These are phyloP conservation scores for Philopedon plagiatum DNA, from an alignment of 2,888 invertebrate genomes.

Conservation along the genomic window DNA sequence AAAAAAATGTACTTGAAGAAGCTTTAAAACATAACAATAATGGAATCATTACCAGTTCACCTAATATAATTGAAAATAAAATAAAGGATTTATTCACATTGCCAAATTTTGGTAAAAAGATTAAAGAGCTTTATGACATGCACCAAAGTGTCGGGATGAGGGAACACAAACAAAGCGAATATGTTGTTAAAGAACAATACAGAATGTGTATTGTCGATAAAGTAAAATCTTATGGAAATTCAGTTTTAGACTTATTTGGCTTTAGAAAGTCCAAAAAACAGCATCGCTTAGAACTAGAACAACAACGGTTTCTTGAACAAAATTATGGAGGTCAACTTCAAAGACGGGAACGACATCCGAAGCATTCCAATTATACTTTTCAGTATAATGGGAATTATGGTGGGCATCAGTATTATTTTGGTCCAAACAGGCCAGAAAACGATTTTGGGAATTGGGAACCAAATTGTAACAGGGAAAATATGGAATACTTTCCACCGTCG, in stretches of 20 bases:
- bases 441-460: too few species aligned
- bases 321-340: neutral
- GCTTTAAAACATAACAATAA: slow-evolving; percentile 43
- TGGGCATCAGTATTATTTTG: too few species aligned
- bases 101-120: slow-evolving; percentile 59
- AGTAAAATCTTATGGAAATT: neutral
- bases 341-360: too few species aligned
- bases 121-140: slow-evolving; percentile 58
- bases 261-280: neutral
- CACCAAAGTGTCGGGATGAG: slow-evolving; percentile 57
- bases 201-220: neutral
- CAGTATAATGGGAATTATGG: too few species aligned
- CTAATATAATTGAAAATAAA: slow-evolving; percentile 54
- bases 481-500: too few species aligned
- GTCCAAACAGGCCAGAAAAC: too few species aligned
- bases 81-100: slow-evolving; percentile 57
- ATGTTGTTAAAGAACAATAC: slow-evolving; percentile 20
- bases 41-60: slow-evolving; percentile 11
- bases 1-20: slow-evolving; percentile 56
- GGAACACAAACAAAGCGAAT: slow-evolving; percentile 55
- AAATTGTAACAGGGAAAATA: too few species aligned
- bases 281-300: neutral
- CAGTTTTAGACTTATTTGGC: neutral
- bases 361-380: too few species aligned
- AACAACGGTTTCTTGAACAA: neutral